A percentile compares a stretch with the other conserved stretches of the same genome.
Evolutionary conservation across 2,797 vertebrate genomes (phyloP).

Genomic region (Cyclopterus lumpus): DNA sequence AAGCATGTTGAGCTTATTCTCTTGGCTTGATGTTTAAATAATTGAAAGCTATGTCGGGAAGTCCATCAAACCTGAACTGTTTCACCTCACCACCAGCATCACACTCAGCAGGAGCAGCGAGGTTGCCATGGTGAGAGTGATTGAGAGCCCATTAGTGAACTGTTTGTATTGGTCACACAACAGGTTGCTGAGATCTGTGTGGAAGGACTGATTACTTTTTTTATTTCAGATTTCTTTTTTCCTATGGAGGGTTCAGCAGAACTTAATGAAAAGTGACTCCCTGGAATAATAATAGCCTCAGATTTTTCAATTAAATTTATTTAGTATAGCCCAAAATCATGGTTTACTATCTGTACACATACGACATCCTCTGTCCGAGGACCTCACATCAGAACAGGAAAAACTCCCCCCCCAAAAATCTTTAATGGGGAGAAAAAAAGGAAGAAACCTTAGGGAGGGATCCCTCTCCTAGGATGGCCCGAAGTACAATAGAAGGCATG

Average conservation of each 20-base stretch:
- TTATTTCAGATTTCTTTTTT: conserved; percentile 9
- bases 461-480: too few species aligned
- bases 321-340: too few species aligned
- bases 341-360: too few species aligned
- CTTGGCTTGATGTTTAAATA: conserved; percentile 34
- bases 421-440: too few species aligned
- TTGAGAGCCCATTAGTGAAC: conserved; percentile 62
- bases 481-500: too few species aligned
- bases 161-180: conserved; percentile 48
- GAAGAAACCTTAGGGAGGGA: too few species aligned
- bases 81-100: conserved; percentile 1
- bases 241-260: conserved; percentile 40
- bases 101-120: conserved; percentile 47
- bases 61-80: conserved; percentile 19
- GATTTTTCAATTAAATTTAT: neutral
- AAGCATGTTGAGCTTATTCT: conserved; percentile 5
- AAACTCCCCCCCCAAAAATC: too few species aligned
- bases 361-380: too few species aligned
- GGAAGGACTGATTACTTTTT: conserved; percentile 22
- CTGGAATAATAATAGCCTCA: conserved; percentile 65
- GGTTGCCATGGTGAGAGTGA: conserved; percentile 66
- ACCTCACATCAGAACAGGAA: too few species aligned
- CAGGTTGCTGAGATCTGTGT: conserved; percentile 30
- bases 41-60: conserved; percentile 37
- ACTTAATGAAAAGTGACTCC: conserved; percentile 45